A percentile compares a stretch with the other conserved stretches of the same genome.
phyloP scores from a whole-genome alignment of 2,113 vertebrate genomes.

The Grus americana region DNA sequence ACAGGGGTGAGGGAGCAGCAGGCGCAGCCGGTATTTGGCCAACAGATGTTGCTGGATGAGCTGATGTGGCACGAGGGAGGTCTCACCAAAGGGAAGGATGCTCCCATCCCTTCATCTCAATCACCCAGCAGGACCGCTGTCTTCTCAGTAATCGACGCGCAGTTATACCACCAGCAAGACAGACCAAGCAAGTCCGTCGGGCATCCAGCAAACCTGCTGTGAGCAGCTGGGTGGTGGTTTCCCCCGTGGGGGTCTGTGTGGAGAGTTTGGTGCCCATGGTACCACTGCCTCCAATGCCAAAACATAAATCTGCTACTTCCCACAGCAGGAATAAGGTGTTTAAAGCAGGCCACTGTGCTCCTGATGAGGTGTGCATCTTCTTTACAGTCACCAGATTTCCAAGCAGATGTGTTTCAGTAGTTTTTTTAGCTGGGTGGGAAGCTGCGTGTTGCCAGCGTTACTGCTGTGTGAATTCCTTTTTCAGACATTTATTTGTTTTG shows the following conservation, averaged over 20 bases:
- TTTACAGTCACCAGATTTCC: background rate
- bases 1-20: background rate
- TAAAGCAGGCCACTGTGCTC: background rate
- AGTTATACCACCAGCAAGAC: background rate
- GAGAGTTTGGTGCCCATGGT: background rate
- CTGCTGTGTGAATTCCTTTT: background rate
- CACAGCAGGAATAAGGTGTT: background rate
- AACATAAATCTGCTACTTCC: background rate
- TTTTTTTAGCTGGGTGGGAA: background rate
- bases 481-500: background rate
- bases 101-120: background rate
- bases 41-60: background rate
- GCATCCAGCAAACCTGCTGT: background rate
- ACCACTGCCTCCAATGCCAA: background rate
- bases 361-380: background rate
- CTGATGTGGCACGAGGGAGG: fast-evolving
- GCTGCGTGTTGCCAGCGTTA: fast-evolving
- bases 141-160: fast-evolving
- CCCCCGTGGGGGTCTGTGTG: fast-evolving
- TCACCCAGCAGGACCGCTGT: background rate
- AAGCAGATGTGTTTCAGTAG: background rate
- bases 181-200: background rate
- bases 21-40: fast-evolving
- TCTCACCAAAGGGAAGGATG: background rate
- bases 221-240: fast-evolving